Base-by-base conservation (phyloP, 1,140 invertebrate species). In the Heterodera schachtii region DNA sequence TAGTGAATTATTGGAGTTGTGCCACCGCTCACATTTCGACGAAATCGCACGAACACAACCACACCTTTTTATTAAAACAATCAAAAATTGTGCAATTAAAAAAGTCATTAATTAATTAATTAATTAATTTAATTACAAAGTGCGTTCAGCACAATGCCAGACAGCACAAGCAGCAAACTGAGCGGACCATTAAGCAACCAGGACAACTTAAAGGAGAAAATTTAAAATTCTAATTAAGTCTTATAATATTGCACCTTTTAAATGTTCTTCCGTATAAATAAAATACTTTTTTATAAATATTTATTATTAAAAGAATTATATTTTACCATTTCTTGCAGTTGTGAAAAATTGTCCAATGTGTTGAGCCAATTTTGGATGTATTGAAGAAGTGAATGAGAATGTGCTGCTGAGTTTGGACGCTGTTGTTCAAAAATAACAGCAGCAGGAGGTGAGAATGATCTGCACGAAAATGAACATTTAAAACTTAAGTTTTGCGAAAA, bases 1-100 rank as follows among this genome's bases (percentile, higher is more conserved):
- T 89, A 88, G 43, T 88, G 87, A 47, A 88, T 88, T 64, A 89
- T 84, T 11, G 87, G 85, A 41, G 84, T 85, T 5, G 76, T 69
- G 69, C 76, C 64, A n/a, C 49, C 64, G n/a, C 79, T 80, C 19
- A 67, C 80, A 31, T 79, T 77, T 13, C 81, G 82, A 46, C 81
- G 81, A 75, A 81, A 87, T 70, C 81, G 76, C 0, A 88, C 16
- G 76, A 88, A 88, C 21, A 88, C 84, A 69, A 78, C 8, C 47
- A 78, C 52, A 71, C 57, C 57, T 64, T 64, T 64, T 16, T 5
- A 64, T 16, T 3, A 64, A 64, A n/a, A 64, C 49, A 52, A 11
- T 0, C 11, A 11, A 11, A 8, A 52, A 11, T 52, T 52, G 49
- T 0, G 11, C 49, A 52, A 52, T 52, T 52, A 6, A 52, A 52